These are phyloP conservation scores for Protaetia brevitarsis DNA, from an alignment of 1,140 invertebrate species.

Conservation along the genomic window DNA sequence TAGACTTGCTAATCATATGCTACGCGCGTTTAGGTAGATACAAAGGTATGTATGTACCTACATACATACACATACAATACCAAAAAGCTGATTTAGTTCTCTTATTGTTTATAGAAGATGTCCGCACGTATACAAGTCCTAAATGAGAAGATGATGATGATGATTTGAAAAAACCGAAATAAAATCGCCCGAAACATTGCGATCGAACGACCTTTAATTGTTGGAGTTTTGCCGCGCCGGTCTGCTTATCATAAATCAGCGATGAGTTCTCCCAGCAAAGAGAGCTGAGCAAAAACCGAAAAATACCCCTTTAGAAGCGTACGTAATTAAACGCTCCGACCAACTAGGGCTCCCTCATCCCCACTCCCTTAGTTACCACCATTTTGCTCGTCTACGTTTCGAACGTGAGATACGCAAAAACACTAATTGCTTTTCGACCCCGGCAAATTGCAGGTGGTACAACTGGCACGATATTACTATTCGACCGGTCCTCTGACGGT, in stretches of 20 bases:
- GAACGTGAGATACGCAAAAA: constrained; percentile 45
- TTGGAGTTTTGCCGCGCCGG: constrained; percentile 18
- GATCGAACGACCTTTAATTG: no score
- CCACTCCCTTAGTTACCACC: no score
- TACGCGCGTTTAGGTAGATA: no score
- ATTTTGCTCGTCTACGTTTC: no score
- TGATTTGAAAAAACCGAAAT: background rate
- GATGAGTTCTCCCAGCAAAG: constrained; percentile 31
- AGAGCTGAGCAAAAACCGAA: background rate
- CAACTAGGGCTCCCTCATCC: constrained; percentile 21
- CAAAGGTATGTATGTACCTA: no score
- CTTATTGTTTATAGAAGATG: no score
- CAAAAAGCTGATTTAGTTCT: no score
- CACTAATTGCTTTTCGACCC: constrained; percentile 46
- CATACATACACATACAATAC: no score
- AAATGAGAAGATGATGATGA: no score
- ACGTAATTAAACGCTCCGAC: constrained; percentile 40
- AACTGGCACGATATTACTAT: constrained; percentile 45
- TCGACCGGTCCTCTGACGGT: constrained; percentile 36
- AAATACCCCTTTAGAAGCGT: constrained; percentile 26
- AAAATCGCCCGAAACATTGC: constrained; percentile 23
- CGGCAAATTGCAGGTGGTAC: constrained; percentile 46
- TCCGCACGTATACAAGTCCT: no score
- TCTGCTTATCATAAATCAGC: constrained; percentile 39
- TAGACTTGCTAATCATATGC: no score